phyloP scores from a whole-genome alignment of 2,113 vertebrate genomes.

The Parus major region DNA sequence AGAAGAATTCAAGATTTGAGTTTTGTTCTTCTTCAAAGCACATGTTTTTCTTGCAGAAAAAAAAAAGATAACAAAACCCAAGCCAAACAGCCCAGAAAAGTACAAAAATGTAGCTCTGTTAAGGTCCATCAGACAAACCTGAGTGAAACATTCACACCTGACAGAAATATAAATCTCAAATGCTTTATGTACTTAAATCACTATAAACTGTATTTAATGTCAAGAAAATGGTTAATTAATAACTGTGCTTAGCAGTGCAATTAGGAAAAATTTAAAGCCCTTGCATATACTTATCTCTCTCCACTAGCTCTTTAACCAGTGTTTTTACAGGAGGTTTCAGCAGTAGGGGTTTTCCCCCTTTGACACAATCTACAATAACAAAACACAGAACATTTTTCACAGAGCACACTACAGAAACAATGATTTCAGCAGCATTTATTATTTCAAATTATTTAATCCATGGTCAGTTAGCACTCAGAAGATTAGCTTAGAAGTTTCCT shows the following conservation, averaged over 20 bases:
- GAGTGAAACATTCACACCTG: neutral
- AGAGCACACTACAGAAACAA: neutral
- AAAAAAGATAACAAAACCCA: neutral
- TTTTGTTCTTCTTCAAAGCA: neutral
- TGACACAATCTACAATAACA: neutral
- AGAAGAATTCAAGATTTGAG: slow-evolving; percentile 44
- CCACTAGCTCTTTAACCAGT: neutral
- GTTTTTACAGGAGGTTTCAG: neutral
- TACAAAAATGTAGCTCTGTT: neutral
- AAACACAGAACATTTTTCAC: neutral
- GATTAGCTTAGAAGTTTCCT: neutral
- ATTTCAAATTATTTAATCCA: neutral
- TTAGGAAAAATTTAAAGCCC: neutral
- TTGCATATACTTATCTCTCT: neutral
- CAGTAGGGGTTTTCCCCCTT: neutral
- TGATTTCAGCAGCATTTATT: neutral
- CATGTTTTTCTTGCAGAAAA: neutral
- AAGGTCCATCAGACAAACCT: neutral
- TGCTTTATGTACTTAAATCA: neutral
- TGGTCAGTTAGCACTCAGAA: neutral
- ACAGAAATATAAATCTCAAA: neutral
- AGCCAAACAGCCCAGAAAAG: neutral
- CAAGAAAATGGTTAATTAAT: neutral
- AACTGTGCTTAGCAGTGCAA: neutral
- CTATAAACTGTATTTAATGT: neutral